These are phyloP conservation scores for Drosophila serrata DNA, from an alignment of 1,140 invertebrate genomes.

Conservation along the genomic window DNA sequence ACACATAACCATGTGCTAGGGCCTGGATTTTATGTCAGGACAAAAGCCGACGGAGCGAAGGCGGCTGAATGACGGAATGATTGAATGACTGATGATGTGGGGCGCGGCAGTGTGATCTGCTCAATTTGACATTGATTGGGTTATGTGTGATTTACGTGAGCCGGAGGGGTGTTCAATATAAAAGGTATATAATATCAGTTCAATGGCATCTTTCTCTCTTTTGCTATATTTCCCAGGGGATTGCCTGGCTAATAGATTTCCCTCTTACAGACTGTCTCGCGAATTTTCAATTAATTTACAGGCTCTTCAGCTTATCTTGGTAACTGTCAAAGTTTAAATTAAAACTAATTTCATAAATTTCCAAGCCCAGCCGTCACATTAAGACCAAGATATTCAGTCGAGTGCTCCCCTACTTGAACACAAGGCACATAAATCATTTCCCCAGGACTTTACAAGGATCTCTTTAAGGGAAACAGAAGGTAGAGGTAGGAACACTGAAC, in stretches of 20 bases:
- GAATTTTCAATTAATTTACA: conserved; percentile 20
- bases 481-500: conserved; percentile 11
- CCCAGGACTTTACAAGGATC: conserved; percentile 6
- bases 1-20: conserved; percentile 12
- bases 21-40: conserved; percentile 13
- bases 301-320: conserved; percentile 23
- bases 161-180: neutral
- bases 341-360: conserved; percentile 51
- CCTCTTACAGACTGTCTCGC: neutral
- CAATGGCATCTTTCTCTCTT: neutral
- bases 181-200: conserved; percentile 17
- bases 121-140: conserved; percentile 77
- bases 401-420: neutral
- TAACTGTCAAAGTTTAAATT: conserved; percentile 43
- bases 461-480: neutral
- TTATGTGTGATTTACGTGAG: conserved; percentile 63
- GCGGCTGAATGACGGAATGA: conserved; percentile 26
- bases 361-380: conserved; percentile 13
- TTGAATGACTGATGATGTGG: conserved; percentile 37
- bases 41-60: neutral
- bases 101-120: conserved; percentile 47
- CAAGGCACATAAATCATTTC: conserved; percentile 65
- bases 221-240: conserved; percentile 13
- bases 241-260: conserved; percentile 31
- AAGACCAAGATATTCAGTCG: conserved; percentile 8